A percentile compares a stretch with the other conserved stretches of the same genome.
These are phyloP conservation scores for Parthenolecanium corni DNA, from an alignment of 2,888 invertebrate species.

Conservation along the genomic window DNA sequence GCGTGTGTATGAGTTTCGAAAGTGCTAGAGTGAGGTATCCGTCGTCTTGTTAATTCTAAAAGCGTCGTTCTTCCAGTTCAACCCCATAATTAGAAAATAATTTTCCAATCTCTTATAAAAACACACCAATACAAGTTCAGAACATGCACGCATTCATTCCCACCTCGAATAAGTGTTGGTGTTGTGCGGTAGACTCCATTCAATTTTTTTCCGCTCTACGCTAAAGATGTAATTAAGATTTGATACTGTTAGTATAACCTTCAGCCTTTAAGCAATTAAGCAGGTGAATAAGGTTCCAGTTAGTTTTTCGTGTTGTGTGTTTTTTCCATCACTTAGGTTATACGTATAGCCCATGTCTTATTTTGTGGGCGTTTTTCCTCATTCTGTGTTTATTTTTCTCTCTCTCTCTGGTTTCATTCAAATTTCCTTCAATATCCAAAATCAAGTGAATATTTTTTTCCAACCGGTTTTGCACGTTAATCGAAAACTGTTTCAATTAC, in stretches of 20 bases:
- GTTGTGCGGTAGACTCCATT: constrained; percentile 14
- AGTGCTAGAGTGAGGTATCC: background rate
- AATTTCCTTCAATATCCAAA: constrained; percentile 10
- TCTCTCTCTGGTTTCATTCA: background rate
- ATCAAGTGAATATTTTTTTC: background rate
- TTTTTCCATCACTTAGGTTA: no score
- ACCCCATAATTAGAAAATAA: constrained; percentile 24
- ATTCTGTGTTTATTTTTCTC: no score
- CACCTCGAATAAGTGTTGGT: constrained; percentile 23
- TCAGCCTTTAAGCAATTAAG: constrained; percentile 12
- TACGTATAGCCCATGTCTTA: constrained; percentile 14
- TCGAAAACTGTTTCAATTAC: background rate
- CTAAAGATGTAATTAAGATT: constrained; percentile 25
- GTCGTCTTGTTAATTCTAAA: no score
- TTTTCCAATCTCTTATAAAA: constrained; percentile 23
- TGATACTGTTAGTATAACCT: constrained; percentile 25
- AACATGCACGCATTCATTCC: no score
- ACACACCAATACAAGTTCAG: constrained; percentile 21
- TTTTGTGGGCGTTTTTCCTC: constrained; percentile 8
- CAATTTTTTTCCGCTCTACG: constrained; percentile 22
- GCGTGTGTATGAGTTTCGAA: constrained; percentile 7
- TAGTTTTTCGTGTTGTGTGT: no score
- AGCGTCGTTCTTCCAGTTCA: no score
- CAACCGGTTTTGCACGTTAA: background rate
- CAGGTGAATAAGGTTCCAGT: constrained; percentile 21